Base-by-base conservation (phyloP, 2,888 invertebrate species). In the Drosophila peninsularis region DNA sequence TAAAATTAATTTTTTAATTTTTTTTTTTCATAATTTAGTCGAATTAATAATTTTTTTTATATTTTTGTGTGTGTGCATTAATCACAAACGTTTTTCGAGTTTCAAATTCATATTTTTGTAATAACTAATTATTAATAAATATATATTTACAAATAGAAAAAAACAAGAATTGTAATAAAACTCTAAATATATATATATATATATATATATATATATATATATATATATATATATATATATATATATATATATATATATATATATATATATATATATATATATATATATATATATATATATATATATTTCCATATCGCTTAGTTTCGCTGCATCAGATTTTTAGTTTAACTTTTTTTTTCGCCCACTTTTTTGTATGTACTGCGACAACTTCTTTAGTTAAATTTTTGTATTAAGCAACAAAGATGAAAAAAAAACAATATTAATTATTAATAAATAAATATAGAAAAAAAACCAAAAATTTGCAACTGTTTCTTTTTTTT, bases 41-140 rank as follows among this genome's bases (percentile, higher is more conserved):
- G 42, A 62, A 62, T 62, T 61, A 30, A 62, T 64, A 14, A 45
- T 54, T 66, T 82, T 66, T 82, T 81, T 85, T 87, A 78, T 78
- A 84, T 84, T 80, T 82, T 85, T 85, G 83, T 85, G 84, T 84
- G 84, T 85, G 84, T 84, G 80, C 72, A 77, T 74, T 75, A 68
- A 73, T 73, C 75, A 78, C 63, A 50, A 45, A 45, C n/a, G 45
- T 27, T 64, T 62, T 68, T 54, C 36, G 57, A 58, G 30, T 53
- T 57, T 57, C 13, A 50, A 68, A 58, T 63, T 42, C 65, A 58
- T 66, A 41, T 67, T 61, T 66, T 61, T 75, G 58, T 75, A 75
- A 75, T 58, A 67, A 57, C 42, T 71, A 75, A 71, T 71, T 53
- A 49, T 61, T 67, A 73, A 77, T 66, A n/a, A n/a, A 47, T 11